A percentile compares a stretch with the other conserved stretches of the same genome.
Conservation (phyloP, 2,797 vertebrate genomes). For the Sebastiscus tertius region DNA sequence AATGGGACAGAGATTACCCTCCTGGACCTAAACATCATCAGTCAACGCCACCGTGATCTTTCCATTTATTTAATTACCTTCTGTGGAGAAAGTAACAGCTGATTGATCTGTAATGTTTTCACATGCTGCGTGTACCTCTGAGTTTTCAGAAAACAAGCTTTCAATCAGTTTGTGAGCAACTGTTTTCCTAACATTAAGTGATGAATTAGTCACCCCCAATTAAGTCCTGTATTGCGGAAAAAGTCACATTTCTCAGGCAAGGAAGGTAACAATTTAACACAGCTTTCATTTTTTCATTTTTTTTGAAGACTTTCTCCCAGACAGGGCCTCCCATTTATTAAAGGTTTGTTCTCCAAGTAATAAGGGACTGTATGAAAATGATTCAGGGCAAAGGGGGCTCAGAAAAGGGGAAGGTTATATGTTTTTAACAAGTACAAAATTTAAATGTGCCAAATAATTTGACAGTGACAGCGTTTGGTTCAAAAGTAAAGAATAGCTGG, state of each 20-base stretch:
- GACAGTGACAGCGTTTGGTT: background rate
- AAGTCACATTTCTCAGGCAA: background rate
- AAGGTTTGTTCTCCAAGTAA: background rate
- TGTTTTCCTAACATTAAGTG: background rate
- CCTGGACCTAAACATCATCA: conserved; percentile 20
- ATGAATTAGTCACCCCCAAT: background rate
- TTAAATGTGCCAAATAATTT: background rate
- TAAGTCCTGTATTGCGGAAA: background rate
- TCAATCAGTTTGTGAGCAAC: background rate
- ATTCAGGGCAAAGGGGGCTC: background rate
- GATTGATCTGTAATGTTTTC: background rate
- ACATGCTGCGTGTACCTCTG: background rate
- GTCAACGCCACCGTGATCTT: conserved; percentile 1
- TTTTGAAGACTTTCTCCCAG: background rate
- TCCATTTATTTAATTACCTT: background rate
- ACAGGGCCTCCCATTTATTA: background rate
- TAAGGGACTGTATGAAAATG: background rate
- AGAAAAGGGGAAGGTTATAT: rapidly evolving
- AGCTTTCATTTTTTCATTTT: background rate
- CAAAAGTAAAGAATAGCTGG: background rate
- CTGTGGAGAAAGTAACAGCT: background rate
- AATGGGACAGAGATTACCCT: conserved; percentile 40
- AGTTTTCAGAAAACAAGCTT: background rate
- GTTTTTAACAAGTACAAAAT: background rate
- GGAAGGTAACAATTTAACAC: background rate